Conservation (phyloP, 2,113 vertebrate species). For the Triplophysa dalaica region DNA sequence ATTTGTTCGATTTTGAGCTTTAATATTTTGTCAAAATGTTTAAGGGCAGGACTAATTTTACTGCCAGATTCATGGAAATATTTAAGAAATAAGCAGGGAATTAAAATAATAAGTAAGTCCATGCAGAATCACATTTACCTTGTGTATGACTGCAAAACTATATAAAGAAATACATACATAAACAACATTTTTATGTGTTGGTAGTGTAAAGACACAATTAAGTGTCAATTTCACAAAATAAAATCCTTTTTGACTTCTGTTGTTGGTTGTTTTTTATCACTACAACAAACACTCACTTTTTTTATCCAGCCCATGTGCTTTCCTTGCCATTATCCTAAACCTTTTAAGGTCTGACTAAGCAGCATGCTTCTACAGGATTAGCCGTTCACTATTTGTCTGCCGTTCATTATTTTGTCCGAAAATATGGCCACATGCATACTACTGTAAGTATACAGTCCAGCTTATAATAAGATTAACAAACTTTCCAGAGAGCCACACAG, state of each 20-base stretch:
- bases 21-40: constrained; percentile 49
- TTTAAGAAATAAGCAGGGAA: not conserved
- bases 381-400: not conserved
- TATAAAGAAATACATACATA: not conserved
- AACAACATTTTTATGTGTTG: not conserved
- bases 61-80: not conserved
- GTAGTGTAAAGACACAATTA: too few species aligned
- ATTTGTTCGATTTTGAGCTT: constrained; percentile 19
- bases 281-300: too few species aligned
- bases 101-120: not conserved
- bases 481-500: not conserved
- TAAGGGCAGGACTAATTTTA: constrained; percentile 30
- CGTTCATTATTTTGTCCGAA: not conserved
- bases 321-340: not conserved
- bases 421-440: not conserved
- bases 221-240: too few species aligned
- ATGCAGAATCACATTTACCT: not conserved
- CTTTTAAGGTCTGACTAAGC: not conserved
- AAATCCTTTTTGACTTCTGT: too few species aligned
- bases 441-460: not conserved
- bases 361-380: not conserved
- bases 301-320: not conserved
- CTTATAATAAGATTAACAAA: not conserved
- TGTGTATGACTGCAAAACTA: not conserved
- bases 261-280: too few species aligned